phyloP scores from a whole-genome alignment of 1,140 invertebrate genomes.

The Drosophila guanche region DNA sequence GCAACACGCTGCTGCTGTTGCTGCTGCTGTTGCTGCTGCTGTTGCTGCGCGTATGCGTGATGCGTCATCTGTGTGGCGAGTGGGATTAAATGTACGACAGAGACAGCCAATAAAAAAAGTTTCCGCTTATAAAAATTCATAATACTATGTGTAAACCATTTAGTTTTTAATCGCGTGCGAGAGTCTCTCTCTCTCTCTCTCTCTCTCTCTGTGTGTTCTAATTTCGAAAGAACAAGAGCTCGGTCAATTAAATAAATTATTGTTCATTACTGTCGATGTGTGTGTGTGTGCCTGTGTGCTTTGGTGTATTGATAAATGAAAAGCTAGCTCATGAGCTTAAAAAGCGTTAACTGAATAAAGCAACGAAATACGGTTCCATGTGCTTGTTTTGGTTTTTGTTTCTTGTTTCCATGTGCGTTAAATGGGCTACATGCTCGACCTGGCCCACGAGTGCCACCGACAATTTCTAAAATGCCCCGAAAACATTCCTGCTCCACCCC shows the following conservation, averaged over 20 bases:
- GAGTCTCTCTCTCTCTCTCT: background rate
- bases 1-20: no score
- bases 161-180: conserved; percentile 44
- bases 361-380: conserved; percentile 34
- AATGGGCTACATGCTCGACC: conserved; percentile 61
- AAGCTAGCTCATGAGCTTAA: conserved; percentile 60
- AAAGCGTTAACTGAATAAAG: conserved; percentile 65
- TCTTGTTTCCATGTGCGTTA: conserved; percentile 60
- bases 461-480: conserved; percentile 58
- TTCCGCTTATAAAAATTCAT: conserved; percentile 25
- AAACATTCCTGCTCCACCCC: background rate
- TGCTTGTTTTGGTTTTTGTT: background rate
- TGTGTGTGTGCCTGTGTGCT: conserved; percentile 22
- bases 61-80: conserved; percentile 24
- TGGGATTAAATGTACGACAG: conserved; percentile 4
- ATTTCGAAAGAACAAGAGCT: conserved; percentile 59
- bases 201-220: conserved; percentile 35
- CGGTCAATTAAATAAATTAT: conserved; percentile 82
- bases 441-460: conserved; percentile 14
- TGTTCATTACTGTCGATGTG: conserved; percentile 57
- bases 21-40: conserved; percentile 1
- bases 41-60: conserved; percentile 27
- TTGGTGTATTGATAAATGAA: conserved; percentile 62
- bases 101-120: conserved; percentile 37
- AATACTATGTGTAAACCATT: conserved; percentile 20